Base-by-base conservation (phyloP, 1,140 invertebrate species). In the Magallana ariakensis region DNA sequence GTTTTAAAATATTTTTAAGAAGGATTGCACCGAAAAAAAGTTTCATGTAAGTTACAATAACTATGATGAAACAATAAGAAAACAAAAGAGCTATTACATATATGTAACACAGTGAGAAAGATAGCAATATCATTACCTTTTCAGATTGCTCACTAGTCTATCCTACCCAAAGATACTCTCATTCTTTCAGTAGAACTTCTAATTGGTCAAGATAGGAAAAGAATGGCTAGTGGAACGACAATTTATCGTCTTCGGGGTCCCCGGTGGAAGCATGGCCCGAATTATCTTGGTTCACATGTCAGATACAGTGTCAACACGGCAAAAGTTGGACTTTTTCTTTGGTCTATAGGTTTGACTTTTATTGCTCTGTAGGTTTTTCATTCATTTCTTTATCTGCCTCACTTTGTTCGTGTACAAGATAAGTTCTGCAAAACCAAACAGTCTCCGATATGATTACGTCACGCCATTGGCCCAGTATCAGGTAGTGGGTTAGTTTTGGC, bases 271-370 rank as follows among this genome's bases (percentile, higher is more conserved):
- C n/a, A 13, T 13, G 66, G 66, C 33, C 66, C 5, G 22, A 75
- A 75, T 75, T 26, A 75, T 75, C 22, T 26, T 75, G 22, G 66
- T 75, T 26, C 66, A 75, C 66, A 75, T 75, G 66, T 75, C 66
- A 75, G 66, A 26, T 46, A 46, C 11, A 26, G 22, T 75, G 66
- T 75, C 66, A 75, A 33, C 15, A 26, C 13, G 66, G 66, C 66
- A 26, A 75, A 19, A 46, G 33, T 46, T 46, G 33, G 33, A 46
- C 33, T 46, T 46, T 46, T 46, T 46, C 33, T 46, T 46, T 46
- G 33, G 33, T 46, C 33, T 46, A 46, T 46, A 46, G 33, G 33
- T 75, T 75, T 75, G 22, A 75, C 66, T 75, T 75, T 75, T 75
- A 19, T 46, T 75, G 66, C 22, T 75, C 66, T 15, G 11, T 75